Percentiles rank a stretch among this genome's conserved stretches.
Conservation (phyloP, 2,113 vertebrate species). For the Grantiella picta region DNA sequence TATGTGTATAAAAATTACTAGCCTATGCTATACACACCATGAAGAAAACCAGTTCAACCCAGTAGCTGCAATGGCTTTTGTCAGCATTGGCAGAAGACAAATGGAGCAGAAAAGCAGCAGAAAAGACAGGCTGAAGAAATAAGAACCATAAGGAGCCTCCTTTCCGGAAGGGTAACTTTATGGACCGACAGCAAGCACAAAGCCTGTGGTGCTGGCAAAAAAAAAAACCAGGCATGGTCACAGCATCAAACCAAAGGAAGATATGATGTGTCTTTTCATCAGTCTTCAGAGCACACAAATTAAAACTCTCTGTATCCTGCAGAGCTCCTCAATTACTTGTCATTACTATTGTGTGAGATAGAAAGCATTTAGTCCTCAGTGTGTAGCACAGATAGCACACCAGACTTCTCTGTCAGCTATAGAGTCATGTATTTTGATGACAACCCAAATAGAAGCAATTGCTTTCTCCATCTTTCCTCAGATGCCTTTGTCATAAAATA, state of each 20-base stretch:
- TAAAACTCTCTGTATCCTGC: conserved; percentile 44
- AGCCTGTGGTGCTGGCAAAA: background rate
- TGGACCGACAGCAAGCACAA: background rate
- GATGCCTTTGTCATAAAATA: conserved; percentile 45
- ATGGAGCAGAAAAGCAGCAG: background rate
- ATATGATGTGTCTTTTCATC: background rate
- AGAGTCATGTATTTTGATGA: conserved; percentile 37
- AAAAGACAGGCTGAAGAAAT: background rate
- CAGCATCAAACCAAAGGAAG: background rate
- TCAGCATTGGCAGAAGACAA: background rate
- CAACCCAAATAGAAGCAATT: conserved; percentile 49
- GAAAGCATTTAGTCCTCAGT: conserved; percentile 37
- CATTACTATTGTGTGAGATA: conserved; percentile 20
- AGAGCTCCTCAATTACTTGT: conserved; percentile 38
- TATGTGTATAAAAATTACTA: background rate
- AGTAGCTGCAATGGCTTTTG: background rate
- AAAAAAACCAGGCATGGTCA: background rate
- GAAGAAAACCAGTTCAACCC: background rate
- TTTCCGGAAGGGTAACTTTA: background rate
- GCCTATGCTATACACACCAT: background rate
- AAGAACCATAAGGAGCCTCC: background rate
- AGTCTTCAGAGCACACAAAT: conserved; percentile 20
- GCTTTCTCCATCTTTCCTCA: conserved; percentile 34
- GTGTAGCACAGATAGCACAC: conserved; percentile 25
- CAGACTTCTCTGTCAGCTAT: conserved; percentile 6